Evolutionary conservation across 2,888 invertebrate species (phyloP), one percentile per base, ranked within the genome.

Genomic region (Archaeoteleia sp.): DNA sequence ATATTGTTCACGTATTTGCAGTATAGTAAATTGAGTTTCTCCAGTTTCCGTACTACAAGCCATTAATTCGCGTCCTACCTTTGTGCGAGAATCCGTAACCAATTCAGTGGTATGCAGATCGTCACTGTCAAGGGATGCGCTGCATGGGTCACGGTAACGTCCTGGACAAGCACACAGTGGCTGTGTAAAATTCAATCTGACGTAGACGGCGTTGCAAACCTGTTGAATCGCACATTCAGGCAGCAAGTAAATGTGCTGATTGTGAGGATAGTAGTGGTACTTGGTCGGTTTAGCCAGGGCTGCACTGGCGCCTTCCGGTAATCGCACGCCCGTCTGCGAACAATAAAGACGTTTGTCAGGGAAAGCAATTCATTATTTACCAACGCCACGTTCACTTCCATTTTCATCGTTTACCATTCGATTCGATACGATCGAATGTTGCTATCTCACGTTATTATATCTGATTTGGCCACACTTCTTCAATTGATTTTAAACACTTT

Each of bases 201-300:
- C 94, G 87, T 96, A 96, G 67, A 96, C 95, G 1, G 96, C 96
- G 85, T 95, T 96, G 87, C 96, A 96, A 74, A 95, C 95, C 89
- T 96, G 96, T 87, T 96, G 96, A 78, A 96, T 94, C 73, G 96
- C 96, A 87, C 96, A 96, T 87, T 96, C 96, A 69, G 96, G 96
- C 77, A 96, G 88, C 80, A 95, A 87, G 87, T 95, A 95, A 81
- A 95, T 93, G 87, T 95, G 95, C 86, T 95, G 95, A 87, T 95
- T 95, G 87, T 95, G 95, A 20, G 95, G 95, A 86, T 95, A 95
- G 87, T 95, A 95, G 86, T 96, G 95, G 87, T 96, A 95, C 87
- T 95, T 95, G 70, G 95, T 95, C 15, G 95, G 95, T 84, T 95
- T 95, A 43, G 93, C 92, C 72, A 93, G 87, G 27, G 84, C 84